Percentiles rank a stretch among this genome's conserved stretches.
These are phyloP conservation scores for Miltochrista miniata DNA, from an alignment of 2,888 invertebrate genomes.

Conservation along the genomic window DNA sequence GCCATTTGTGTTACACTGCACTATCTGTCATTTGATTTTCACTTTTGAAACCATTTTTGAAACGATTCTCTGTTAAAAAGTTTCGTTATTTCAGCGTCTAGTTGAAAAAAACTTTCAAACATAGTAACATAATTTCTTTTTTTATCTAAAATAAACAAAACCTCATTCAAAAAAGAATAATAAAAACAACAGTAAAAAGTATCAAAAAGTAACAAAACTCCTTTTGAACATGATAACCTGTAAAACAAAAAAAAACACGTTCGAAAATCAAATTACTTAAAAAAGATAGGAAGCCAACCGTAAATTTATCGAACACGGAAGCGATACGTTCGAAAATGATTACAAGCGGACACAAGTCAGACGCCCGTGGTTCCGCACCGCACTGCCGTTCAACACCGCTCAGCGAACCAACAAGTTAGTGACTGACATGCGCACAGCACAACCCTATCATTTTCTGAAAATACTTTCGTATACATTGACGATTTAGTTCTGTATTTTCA, in stretches of 20 bases:
- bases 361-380: constrained; percentile 65
- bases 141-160: neutral
- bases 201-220: neutral
- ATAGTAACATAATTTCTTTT: constrained; percentile 9
- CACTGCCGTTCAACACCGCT: constrained; percentile 71
- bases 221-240: too few species aligned
- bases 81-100: constrained; percentile 49
- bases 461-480: constrained; percentile 37
- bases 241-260: neutral
- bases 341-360: constrained; percentile 51
- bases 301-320: constrained; percentile 46
- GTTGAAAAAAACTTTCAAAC: constrained; percentile 18
- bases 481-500: constrained; percentile 24
- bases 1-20: constrained; percentile 65
- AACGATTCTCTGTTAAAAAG: constrained; percentile 25
- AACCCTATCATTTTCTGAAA: constrained; percentile 46
- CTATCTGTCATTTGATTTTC: constrained; percentile 66
- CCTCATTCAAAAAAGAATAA: neutral
- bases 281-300: constrained; percentile 32
- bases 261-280: constrained; percentile 14
- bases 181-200: neutral
- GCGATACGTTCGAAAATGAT: constrained; percentile 47
- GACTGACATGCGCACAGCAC: constrained; percentile 74
- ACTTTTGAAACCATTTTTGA: constrained; percentile 65
- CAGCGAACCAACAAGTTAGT: constrained; percentile 78